Evolutionary conservation across 2,888 invertebrate genomes (phyloP), one percentile per base, ranked within the genome.

Genomic region (Colletes collaris): DNA sequence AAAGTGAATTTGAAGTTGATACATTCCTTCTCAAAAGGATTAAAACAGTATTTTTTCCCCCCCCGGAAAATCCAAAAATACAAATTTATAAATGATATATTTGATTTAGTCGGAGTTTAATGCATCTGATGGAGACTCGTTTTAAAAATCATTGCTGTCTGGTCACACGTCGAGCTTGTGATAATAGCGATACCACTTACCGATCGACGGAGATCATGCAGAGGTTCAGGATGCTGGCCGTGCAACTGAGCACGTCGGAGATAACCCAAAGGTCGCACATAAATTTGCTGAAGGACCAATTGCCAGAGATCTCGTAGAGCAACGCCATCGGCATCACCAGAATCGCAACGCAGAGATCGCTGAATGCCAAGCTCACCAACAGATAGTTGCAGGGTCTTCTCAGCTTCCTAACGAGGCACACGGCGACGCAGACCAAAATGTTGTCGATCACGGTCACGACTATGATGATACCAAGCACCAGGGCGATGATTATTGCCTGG

Each of bases 261-360:
- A 98, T 97, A 78, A 98, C 98, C 99, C 99, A 99, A 82, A 98
- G 95, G 92, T 98, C 98, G 93, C 99, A 99, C 90, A 98, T 96
- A 81, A 97, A 95, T 37, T 96, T 95, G 66, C 99, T 99, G 90
- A 99, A 98, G 87, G 97, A 96, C 99, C 99, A 99, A 88, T 96
- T 95, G 78, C 98, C 98, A 88, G 97, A 95, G 79, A 99, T 96
- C 93, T 99, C 99, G 93, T 98, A 98, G 50, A 98, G 95, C 92
- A 99, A 95, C 4, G 99, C 99, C 94, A 99, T 97, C 7, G 99
- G 98, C 99, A 99, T 99, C 79, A 99, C 99, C 89, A 99, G 95
- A 63, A 97, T 95, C 3, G 99, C 98, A 70, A 99, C 99, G 92
- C 99, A 97, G 84, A 99, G 95, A 93, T 99, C 99, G 86, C 99